Evolutionary conservation across 2,113 vertebrate species (phyloP), one percentile per base, ranked within the genome.

Genomic region (Albula glossodonta): DNA sequence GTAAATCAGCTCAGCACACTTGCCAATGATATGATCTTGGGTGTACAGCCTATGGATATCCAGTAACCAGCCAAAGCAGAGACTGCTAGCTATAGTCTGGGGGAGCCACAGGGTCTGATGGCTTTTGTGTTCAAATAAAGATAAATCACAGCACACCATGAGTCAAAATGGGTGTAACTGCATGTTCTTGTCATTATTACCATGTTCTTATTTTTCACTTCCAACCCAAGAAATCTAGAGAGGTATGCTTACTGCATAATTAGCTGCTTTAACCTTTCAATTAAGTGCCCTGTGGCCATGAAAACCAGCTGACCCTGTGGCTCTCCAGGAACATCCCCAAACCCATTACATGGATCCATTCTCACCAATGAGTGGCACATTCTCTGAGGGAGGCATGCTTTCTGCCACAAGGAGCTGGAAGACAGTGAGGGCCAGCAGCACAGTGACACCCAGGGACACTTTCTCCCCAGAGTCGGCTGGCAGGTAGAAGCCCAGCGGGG

Each of bases 381-480:
- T 97, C 91, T 97, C 96, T 0, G 96, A 93, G 0, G 96, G 96
- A 0, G 96, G 96, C 96, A 96, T 96, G 93, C 94, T 97, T 90
- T 97, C 96, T 0, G 96, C 96, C 84, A 97, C 95, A 60, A 97
- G 91, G 90, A 97, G 90, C 93, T 97, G 96, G 90, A 97, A 97
- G 87, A 97, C 96, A 0, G 95, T 97, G 83, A 96, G 96, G 0
- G 96, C 95, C 92, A 97, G 94, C 51, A 97, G 93, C 87, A 97
- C 95, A 0, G 96, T 96, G 85, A 97, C 95, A 0, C 96, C 96
- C 48, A 97, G 91, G 0, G 96, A 96, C 50, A 97, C 96, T 90
- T 97, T 97, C 91, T 99, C 97, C 0, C 97, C 97, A 0, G 97
- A 98, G 94, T 97, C 97, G 0, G 97, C 97, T 0, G 97, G 98